Evolutionary conservation across 1,140 invertebrate genomes (phyloP).

Genomic region (Drosophila lacteicornis): DNA sequence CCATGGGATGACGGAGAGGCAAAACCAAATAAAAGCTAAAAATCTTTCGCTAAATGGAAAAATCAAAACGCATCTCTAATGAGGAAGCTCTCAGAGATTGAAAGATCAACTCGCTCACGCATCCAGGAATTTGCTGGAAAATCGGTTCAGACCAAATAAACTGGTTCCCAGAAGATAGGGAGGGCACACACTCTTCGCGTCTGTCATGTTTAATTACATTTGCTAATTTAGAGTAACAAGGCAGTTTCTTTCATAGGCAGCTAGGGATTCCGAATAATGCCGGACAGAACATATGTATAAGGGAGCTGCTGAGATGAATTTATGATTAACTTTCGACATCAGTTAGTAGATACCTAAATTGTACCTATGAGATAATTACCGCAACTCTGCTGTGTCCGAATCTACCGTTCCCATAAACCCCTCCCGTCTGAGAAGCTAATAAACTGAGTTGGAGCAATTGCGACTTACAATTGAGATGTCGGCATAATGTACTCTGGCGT

Average conservation of each 20-base stretch:
- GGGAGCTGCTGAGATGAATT: not conserved
- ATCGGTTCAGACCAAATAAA: slow-evolving; percentile 68
- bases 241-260: slow-evolving; percentile 13
- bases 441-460: slow-evolving; percentile 27
- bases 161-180: slow-evolving; percentile 44
- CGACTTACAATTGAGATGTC: slow-evolving; percentile 43
- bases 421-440: slow-evolving; percentile 28
- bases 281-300: not conserved
- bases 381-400: not conserved
- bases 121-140: slow-evolving; percentile 42
- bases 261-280: not conserved
- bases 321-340: too few species aligned
- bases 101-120: slow-evolving; percentile 9
- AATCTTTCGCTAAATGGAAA: slow-evolving; percentile 40
- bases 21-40: slow-evolving; percentile 20
- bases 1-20: slow-evolving; percentile 28
- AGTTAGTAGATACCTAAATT: too few species aligned
- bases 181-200: not conserved
- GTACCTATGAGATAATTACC: not conserved
- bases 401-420: not conserved
- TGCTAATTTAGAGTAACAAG: slow-evolving; percentile 43
- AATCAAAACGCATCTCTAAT: slow-evolving; percentile 68
- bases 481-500: slow-evolving; percentile 27
- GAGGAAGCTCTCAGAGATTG: slow-evolving; percentile 50
- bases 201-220: slow-evolving; percentile 34